Evolutionary conservation across 2,888 invertebrate species (phyloP), one percentile per base, ranked within the genome.

Genomic region (Aromia moschata): DNA sequence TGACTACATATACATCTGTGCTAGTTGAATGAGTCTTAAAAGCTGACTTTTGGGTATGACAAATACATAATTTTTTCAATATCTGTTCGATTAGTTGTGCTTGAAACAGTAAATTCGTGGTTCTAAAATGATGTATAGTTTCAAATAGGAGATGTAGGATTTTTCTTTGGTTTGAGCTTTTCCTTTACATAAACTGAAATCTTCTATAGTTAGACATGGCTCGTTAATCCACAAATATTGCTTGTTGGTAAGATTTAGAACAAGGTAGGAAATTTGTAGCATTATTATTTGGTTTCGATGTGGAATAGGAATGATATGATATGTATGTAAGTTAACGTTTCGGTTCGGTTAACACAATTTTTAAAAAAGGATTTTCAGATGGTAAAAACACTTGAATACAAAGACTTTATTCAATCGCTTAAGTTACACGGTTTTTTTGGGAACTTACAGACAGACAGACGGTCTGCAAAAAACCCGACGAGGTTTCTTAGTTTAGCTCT

Each of bases 231-330:
- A 41, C 7, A 41, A n/a, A 41, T 41, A 41, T 17, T 41, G 41
- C 17, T 41, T 41, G 41, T 16, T 41, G 16, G 17, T 16, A 41
- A 41, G 41, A 41, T 41, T 41, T 41, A 17, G 17, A 17, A 17
- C 41, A 41, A 41, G 41, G 41, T 41, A 41, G 17, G 41, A 17
- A 18, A 17, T 41, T 41, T 41, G 15, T 41, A 17, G 41, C 17
- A 41, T 41, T 10, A 41, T n/a, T 41, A 16, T 41, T 41, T 41
- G 41, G 41, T 41, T 5, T 7, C 17, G 41, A 17, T 41, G 17
- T 15, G 41, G 41, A 41, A 17, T 17, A 16, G 17, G 41, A 16
- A 16, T 41, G 9, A 41, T 41, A 17, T 41, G 41, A 9, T 41
- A 41, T n/a, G n/a, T n/a, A 41, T 41, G 41, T 16, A 41, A 41